Conservation (phyloP, 2,797 vertebrate genomes). For the Oreochromis mossambicus region DNA sequence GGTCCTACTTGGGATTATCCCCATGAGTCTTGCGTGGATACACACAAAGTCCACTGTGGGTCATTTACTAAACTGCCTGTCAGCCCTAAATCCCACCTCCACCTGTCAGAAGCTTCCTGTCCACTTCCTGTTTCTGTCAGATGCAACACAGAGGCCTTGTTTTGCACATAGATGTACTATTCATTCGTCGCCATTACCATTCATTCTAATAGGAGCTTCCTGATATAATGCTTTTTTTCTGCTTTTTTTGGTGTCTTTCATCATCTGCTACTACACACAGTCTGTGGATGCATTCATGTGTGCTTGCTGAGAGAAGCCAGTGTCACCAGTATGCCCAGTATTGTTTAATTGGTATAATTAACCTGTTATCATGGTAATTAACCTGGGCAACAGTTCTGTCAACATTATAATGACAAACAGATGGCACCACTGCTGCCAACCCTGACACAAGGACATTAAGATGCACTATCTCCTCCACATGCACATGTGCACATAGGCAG, state of each 20-base stretch:
- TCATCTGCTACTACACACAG: conserved; percentile 10
- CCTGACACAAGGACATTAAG: conserved; percentile 29
- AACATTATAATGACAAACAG: conserved; percentile 70
- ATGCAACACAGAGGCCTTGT: conserved; percentile 50
- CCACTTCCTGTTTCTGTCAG: conserved; percentile 62
- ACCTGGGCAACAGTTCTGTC: conserved; percentile 64
- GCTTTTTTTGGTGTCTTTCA: conserved; percentile 35
- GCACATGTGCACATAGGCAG: neutral
- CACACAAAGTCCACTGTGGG: conserved; percentile 36
- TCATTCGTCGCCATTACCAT: conserved; percentile 49
- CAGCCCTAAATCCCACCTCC: conserved; percentile 39
- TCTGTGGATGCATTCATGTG: neutral
- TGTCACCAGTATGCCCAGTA: conserved; percentile 52
- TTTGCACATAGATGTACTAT: conserved; percentile 30
- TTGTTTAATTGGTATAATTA: conserved; percentile 70
- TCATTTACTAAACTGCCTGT: conserved; percentile 26
- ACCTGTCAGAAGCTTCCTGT: conserved; percentile 65
- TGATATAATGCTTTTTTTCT: conserved; percentile 11
- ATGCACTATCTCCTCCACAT: neutral
- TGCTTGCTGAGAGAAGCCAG: conserved; percentile 33
- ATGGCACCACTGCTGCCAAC: conserved; percentile 53
- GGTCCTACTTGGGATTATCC: conserved; percentile 43
- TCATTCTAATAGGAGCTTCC: conserved; percentile 44
- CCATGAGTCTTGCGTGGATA: conserved; percentile 3
- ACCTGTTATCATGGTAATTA: conserved; percentile 71